Evolutionary conservation across 2,113 vertebrate species (phyloP), one percentile per base, ranked within the genome.

Genomic region (Apaloderma vittatum): DNA sequence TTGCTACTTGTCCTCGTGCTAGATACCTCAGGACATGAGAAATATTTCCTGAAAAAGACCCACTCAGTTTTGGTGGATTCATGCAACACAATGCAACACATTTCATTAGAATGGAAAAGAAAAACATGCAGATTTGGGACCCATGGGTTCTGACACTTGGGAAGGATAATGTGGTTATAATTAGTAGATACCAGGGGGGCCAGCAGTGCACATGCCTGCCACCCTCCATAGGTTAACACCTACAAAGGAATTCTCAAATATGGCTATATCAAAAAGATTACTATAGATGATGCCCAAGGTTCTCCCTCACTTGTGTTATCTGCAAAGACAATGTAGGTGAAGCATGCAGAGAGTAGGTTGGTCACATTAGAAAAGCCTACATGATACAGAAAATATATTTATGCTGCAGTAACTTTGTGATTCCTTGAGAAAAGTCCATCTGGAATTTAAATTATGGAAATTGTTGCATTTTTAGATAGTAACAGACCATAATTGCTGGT

Each of bases 1-100:
- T 29, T n/a, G 16, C 2, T 0, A 27, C 24, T 58, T n/a, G 20
- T 43, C 19, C 11, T 45, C 0, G 0, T 51, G 2, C 20, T 34
- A 26, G 34, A 9, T 83, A 21, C 12, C 13, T 73, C 67, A 86
- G 36, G 26, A 68, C 15, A 22, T 5, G 18, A 61, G 36, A 73
- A 82, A 48, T 1, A 36, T 30, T 86, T 72, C 21, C 27, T 79
- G 21, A 12, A 63, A 63, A 43, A 85, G 70, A 12, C 2, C 1
- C 26, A 20, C 15, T 37, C 23, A 22, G 4, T 24, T 66, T n/a
- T n/a, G 22, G 8, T 68, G 19, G 26, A 49, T 14, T 17, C 40
- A 40, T 40, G 2, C 27, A 65, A 52, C 8, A 55, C 4, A 11
- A 40, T 40, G 2, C 27, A 65, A 52, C 8, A 55, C 4, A 11